phyloP scores from a whole-genome alignment of 30 jellyfish, hydroid and myxozoan genomes.

The Pseudorhiza aurosa region DNA sequence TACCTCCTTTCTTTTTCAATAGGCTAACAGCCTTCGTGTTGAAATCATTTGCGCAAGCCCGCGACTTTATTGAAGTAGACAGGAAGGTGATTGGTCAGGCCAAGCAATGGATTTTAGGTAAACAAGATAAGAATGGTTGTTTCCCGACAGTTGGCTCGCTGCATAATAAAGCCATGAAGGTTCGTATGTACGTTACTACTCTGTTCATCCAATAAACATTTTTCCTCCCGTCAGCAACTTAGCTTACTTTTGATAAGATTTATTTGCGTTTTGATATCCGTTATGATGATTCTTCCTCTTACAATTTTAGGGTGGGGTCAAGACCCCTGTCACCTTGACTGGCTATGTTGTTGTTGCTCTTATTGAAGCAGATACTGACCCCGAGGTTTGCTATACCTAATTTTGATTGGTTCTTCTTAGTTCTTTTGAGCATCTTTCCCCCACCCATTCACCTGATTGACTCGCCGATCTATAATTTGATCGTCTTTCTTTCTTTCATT shows the following conservation, averaged over 20 bases:
- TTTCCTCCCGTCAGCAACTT: not conserved
- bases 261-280: not conserved
- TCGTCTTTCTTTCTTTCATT: too few relatives aligned
- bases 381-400: slow-evolving; percentile 48
- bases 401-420: too few relatives aligned
- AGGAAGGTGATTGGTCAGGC: slow-evolving; percentile 56
- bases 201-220: too few relatives aligned
- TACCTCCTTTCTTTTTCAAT: not conserved
- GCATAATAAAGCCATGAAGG: slow-evolving; percentile 86
- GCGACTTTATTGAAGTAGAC: slow-evolving; percentile 72
- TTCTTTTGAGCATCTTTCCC: too few relatives aligned
- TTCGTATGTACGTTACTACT: not conserved
- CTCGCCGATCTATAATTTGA: too few relatives aligned
- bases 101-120: slow-evolving; percentile 49
- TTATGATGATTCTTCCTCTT: not conserved
- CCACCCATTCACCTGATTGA: too few relatives aligned
- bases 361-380: slow-evolving; percentile 67
- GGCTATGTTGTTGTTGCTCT: slow-evolving; percentile 87
- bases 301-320: slow-evolving; percentile 97
- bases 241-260: not conserved
- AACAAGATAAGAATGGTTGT: slow-evolving; percentile 76
- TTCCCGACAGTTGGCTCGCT: slow-evolving; percentile 80
- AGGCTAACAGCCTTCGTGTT: slow-evolving; percentile 95
- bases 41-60: slow-evolving; percentile 87
- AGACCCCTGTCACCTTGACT: slow-evolving; percentile 79